Base-by-base conservation (phyloP, 2,888 invertebrate species). In the Empis livida region DNA sequence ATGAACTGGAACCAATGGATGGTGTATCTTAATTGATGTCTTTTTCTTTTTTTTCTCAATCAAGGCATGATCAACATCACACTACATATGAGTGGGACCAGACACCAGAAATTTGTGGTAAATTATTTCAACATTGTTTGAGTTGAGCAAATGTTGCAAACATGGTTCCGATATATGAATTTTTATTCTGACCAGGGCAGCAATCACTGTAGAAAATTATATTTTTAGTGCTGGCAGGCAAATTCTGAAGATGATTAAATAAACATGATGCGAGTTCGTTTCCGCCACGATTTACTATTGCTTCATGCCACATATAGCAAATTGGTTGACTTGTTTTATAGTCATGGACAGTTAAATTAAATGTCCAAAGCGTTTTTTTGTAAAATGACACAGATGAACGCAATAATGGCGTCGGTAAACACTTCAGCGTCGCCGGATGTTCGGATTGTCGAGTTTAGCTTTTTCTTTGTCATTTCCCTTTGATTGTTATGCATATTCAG, bases 301-400 rank as follows among this genome's bases (percentile, higher is more conserved):
- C 49, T 48, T 55, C 52, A 47, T 53, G 49, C 53, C 54, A 54
- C 50, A 55, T 52, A 37, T 50, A 53, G 32, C 49, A 52, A 39
- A 43, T n/a, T 27, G 48, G 48, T 35, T 48, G 46, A 42, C 45
- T 44, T 5, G 49, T 51, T 9, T 31, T 38, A 39, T 47, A 48
- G 23, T 54, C 51, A 45, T 52, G 51, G 32, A 51, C 45, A 13
- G 48, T 50, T 37, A 49, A 16, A 15, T 50, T 54, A 14, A 40
- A 51, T 8, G 51, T 52, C 49, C 52, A 54, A 32, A 54, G 45
- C 15, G 43, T 50, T 6, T 50, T 39, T 51, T 55, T 53, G 17
- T 52, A 53, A 37, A 51, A 51, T 14, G 48, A 49, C 10, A 51
- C 27, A 13, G 48, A 51, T n/a, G 53, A 45, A 23, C 42, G n/a